Conservation (phyloP, 2,888 invertebrate species). For the Copidosoma aretas region DNA sequence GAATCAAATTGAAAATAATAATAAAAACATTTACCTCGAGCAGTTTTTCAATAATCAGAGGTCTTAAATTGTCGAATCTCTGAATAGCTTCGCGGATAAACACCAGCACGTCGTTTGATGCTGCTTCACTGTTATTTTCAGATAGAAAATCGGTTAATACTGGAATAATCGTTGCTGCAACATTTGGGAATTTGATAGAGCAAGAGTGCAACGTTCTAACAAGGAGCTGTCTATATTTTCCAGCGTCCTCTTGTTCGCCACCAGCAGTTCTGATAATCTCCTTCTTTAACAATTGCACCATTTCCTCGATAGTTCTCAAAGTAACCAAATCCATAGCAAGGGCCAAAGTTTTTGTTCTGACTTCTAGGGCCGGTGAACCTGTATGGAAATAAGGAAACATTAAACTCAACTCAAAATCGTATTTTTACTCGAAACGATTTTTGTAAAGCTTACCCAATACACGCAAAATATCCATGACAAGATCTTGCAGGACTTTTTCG, state of each 20-base stretch:
- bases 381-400: not conserved
- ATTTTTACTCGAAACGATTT: not conserved
- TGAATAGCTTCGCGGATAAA: constrained; percentile 97
- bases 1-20: constrained; percentile 11
- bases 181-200: constrained; percentile 95
- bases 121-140: constrained; percentile 81
- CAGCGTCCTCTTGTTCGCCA: constrained; percentile 93
- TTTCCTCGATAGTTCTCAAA: constrained; percentile 92
- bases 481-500: constrained; percentile 85
- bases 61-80: constrained; percentile 81
- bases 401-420: not conserved
- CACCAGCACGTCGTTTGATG: constrained; percentile 91
- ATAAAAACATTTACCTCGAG: constrained; percentile 50
- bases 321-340: constrained; percentile 89
- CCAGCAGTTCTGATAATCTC: constrained; percentile 90
- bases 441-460: constrained; percentile 71
- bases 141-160: constrained; percentile 92
- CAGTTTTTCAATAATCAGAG: constrained; percentile 77
- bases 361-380: constrained; percentile 86
- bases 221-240: constrained; percentile 92
- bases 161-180: constrained; percentile 91
- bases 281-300: constrained; percentile 90
- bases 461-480: constrained; percentile 97
- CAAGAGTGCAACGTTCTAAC: constrained; percentile 94
- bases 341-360: constrained; percentile 83